Conservation (phyloP, 2,113 vertebrate genomes). For the Acanthochromis polyacanthus region DNA sequence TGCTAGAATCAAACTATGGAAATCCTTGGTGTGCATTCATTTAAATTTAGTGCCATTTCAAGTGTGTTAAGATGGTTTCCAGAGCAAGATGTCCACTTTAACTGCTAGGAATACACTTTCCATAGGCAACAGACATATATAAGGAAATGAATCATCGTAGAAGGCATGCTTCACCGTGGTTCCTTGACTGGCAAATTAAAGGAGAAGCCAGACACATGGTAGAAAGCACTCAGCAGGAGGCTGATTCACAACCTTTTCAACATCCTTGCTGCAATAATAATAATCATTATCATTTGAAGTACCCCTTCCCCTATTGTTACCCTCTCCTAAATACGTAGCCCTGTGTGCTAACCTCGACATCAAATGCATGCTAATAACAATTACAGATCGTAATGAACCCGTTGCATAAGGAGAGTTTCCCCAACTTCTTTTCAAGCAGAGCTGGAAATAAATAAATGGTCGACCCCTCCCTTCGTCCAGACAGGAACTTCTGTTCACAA, state of each 20-base stretch:
- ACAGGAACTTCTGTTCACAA: conserved; percentile 85
- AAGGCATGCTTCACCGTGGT: conserved; percentile 7
- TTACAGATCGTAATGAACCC: conserved; percentile 72
- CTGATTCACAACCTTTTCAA: conserved; percentile 70
- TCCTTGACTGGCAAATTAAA: conserved; percentile 45
- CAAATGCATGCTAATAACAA: conserved; percentile 83
- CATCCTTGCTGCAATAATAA: conserved; percentile 79
- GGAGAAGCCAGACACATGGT: conserved; percentile 51
- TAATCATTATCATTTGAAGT: conserved; percentile 80
- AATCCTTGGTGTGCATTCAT: conserved; percentile 31
- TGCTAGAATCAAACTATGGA: conserved; percentile 11
- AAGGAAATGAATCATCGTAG: conserved; percentile 59
- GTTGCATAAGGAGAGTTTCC: conserved; percentile 66
- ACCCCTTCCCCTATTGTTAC: conserved; percentile 82
- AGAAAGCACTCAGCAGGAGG: conserved; percentile 66
- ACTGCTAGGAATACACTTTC: conserved; percentile 31
- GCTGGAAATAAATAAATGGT: conserved; percentile 84
- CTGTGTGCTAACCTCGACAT: conserved; percentile 72
- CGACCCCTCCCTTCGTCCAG: conserved; percentile 73
- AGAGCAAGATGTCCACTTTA: conserved; percentile 1
- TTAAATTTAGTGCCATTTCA: neutral
- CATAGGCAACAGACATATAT: conserved; percentile 2
- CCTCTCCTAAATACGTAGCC: conserved; percentile 58
- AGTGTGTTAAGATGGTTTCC: neutral
- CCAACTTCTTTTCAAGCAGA: conserved; percentile 76